A percentile compares a stretch with the other conserved stretches of the same genome.
Conservation (phyloP, 2,113 vertebrate species). For the Carettochelys insculpta region DNA sequence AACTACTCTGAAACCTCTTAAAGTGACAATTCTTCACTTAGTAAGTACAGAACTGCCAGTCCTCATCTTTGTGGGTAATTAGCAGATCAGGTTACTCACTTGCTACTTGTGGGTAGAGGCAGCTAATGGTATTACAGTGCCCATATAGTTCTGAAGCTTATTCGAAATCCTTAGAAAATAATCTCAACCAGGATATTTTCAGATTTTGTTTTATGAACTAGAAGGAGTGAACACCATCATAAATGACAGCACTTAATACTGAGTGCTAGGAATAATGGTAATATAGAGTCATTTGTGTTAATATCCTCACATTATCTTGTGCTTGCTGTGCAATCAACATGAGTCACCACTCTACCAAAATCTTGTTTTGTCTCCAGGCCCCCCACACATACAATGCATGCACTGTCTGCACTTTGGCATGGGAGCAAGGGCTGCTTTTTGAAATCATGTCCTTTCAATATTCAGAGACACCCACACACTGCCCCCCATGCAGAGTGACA, state of each 20-base stretch:
- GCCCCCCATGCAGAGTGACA: no score
- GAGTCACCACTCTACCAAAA: constrained; percentile 55
- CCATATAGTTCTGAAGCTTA: background rate
- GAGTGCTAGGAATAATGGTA: constrained; percentile 54
- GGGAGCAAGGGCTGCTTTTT: constrained; percentile 34
- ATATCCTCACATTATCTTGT: constrained; percentile 67
- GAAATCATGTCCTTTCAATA: constrained; percentile 44
- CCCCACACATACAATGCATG: constrained; percentile 48
- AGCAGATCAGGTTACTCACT: background rate
- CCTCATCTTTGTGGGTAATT: background rate
- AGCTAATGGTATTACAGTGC: background rate
- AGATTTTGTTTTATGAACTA: constrained; percentile 46
- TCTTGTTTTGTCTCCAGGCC: constrained; percentile 62
- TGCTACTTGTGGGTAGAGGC: background rate
- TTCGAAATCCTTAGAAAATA: constrained; percentile 12
- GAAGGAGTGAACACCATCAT: constrained; percentile 30
- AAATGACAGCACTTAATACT: constrained; percentile 32
- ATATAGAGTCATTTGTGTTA: constrained; percentile 63
- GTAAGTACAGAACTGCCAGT: background rate
- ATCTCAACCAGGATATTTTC: constrained; percentile 34
- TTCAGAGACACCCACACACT: constrained; percentile 53
- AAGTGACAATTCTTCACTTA: background rate
- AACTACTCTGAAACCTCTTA: background rate
- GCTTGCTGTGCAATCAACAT: constrained; percentile 68
- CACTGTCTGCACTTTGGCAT: constrained; percentile 35